A percentile compares a stretch with the other conserved stretches of the same genome.
Evolutionary conservation across 2,113 vertebrate species (phyloP).

Genomic region (Podarcis cretensis): DNA sequence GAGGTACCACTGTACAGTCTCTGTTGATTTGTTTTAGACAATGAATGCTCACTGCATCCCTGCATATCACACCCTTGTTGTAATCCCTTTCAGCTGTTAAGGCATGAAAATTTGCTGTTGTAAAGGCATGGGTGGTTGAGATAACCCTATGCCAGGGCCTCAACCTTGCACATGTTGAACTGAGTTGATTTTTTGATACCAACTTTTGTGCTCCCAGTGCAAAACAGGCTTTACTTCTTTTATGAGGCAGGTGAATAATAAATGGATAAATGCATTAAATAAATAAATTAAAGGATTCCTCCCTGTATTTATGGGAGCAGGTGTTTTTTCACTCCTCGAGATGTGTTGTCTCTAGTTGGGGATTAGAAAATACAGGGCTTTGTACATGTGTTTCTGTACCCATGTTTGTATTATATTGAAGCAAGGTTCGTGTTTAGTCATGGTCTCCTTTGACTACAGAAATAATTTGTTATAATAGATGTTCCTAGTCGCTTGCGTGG

Average conservation of each 20-base stretch:
- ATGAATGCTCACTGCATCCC: background rate
- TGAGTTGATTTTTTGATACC: background rate
- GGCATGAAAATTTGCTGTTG: background rate
- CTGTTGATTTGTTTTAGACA: background rate
- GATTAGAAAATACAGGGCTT: background rate
- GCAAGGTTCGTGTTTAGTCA: background rate
- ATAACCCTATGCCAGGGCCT: too few relatives aligned
- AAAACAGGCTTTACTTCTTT: background rate
- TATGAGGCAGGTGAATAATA: too few relatives aligned
- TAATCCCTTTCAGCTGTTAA: background rate
- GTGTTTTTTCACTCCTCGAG: background rate
- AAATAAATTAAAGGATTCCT: too few relatives aligned
- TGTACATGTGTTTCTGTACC: background rate
- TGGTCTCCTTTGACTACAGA: background rate
- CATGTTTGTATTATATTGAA: conserved; percentile 7
- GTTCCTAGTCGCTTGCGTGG: background rate
- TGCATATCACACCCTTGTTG: background rate
- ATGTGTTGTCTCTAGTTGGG: background rate
- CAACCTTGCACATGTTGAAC: background rate
- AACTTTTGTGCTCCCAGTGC: background rate
- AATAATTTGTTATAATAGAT: background rate
- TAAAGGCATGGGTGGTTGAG: too few relatives aligned
- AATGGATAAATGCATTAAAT: background rate
- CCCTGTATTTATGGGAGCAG: background rate
- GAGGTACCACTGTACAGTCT: background rate